Percentiles rank a stretch among this genome's conserved stretches.
Conservation (phyloP, 2,888 invertebrate species). For the Erpobdella octoculata region DNA sequence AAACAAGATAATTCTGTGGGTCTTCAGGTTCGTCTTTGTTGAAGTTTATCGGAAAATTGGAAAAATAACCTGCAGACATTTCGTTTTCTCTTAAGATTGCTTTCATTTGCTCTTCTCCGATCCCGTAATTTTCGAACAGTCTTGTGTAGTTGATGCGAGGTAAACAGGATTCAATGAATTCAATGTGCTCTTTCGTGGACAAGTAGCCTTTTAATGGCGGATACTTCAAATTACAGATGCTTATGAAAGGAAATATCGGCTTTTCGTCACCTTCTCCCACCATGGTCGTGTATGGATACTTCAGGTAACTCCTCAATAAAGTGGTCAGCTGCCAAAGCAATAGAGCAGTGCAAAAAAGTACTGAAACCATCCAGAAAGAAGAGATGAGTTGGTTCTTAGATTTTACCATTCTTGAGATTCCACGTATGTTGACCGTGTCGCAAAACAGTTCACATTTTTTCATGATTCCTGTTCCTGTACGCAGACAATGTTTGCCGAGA, state of each 20-base stretch:
- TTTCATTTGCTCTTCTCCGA: background rate
- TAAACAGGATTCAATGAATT: background rate
- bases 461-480: too few relatives aligned
- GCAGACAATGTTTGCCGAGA: too few relatives aligned
- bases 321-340: slow-evolving; percentile 18
- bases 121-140: background rate
- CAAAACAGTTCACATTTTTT: slow-evolving; percentile 12
- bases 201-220: background rate
- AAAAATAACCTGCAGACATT: background rate
- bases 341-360: background rate
- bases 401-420: slow-evolving; percentile 18
- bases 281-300: slow-evolving; percentile 15
- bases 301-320: slow-evolving; percentile 13
- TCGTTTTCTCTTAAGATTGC: background rate
- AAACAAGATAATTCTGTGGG: background rate
- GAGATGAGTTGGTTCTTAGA: slow-evolving; percentile 5
- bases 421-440: slow-evolving; percentile 26
- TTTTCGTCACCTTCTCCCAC: slow-evolving; percentile 3
- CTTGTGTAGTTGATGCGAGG: background rate
- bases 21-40: background rate
- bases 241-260: slow-evolving; percentile 12
- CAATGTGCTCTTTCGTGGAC: background rate
- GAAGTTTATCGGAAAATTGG: background rate
- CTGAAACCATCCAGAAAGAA: slow-evolving; percentile 12
- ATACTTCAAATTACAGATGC: slow-evolving; percentile 14